A percentile compares a stretch with the other conserved stretches of the same genome.
These are phyloP conservation scores for Datnioides undecimradiatus DNA, from an alignment of 2,113 vertebrate genomes.

Conservation along the genomic window DNA sequence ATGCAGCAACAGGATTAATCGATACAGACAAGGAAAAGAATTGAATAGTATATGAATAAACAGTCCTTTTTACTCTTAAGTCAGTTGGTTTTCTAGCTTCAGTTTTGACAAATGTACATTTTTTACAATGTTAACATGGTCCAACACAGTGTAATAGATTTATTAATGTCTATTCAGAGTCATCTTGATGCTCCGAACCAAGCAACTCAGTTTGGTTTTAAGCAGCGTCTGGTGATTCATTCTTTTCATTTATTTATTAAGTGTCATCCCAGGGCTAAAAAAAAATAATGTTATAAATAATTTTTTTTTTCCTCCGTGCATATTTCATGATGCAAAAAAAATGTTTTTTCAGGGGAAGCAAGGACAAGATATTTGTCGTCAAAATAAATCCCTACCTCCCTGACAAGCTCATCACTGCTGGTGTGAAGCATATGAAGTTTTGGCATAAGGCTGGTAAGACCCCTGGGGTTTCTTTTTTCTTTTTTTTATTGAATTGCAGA, in stretches of 20 bases:
- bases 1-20: neutral
- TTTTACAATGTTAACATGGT: too few species aligned
- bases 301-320: neutral
- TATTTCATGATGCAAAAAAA: constrained; percentile 29
- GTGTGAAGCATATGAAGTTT: constrained; percentile 98
- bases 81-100: too few species aligned
- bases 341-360: constrained; percentile 92
- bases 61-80: too few species aligned
- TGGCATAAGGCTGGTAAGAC: constrained; percentile 96
- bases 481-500: constrained; percentile 13
- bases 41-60: too few species aligned
- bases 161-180: neutral
- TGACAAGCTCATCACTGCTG: constrained; percentile 97
- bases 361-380: constrained; percentile 98
- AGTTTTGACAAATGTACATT: too few species aligned
- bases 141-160: neutral
- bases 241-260: too few species aligned
- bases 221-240: neutral
- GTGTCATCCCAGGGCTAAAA: neutral
- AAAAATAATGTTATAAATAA: neutral
- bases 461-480: neutral
- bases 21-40: neutral
- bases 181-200: neutral
- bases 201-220: neutral
- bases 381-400: constrained; percentile 97